phyloP scores from a whole-genome alignment of 2,888 invertebrate species.

The Colostygia pectinataria region DNA sequence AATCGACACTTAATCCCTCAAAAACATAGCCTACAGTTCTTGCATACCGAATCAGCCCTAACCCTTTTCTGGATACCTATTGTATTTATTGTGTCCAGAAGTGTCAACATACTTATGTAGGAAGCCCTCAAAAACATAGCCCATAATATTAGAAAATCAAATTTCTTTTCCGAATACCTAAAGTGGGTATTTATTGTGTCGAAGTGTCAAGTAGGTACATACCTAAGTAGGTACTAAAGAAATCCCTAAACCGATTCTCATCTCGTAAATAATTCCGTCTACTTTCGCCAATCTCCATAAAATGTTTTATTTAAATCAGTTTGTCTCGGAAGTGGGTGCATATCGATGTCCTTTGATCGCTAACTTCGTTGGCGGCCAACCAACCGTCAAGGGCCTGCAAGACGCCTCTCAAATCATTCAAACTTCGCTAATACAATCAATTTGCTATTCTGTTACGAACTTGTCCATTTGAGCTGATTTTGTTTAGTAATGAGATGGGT shows the following conservation, averaged over 20 bases:
- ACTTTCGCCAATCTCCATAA: constrained; percentile 28
- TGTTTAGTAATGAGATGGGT: constrained; percentile 17
- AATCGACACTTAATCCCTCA: too few species aligned
- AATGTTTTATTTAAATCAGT: constrained; percentile 51
- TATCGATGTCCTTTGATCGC: constrained; percentile 37
- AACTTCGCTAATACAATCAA: constrained; percentile 32
- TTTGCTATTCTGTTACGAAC: constrained; percentile 28
- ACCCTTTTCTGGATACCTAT: too few species aligned
- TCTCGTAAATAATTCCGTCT: constrained; percentile 8
- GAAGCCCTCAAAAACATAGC: too few species aligned
- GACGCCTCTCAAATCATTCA: constrained; percentile 28
- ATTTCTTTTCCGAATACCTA: too few species aligned
- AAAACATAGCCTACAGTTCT: too few species aligned
- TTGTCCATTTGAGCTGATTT: constrained; percentile 30
- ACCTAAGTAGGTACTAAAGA: too few species aligned
- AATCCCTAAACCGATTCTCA: not conserved
- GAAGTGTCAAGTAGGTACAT: not conserved
- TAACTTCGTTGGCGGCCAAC: constrained; percentile 35
- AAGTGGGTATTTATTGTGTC: not conserved
- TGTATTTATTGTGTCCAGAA: too few species aligned
- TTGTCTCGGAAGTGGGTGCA: constrained; percentile 34
- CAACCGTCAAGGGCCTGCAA: constrained; percentile 34
- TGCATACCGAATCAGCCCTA: too few species aligned
- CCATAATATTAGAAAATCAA: too few species aligned
- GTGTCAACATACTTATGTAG: too few species aligned